A percentile compares a stretch with the other conserved stretches of the same genome.
Evolutionary conservation across 2,888 invertebrate species (phyloP).

Genomic region (Archaeoteleia sp.): DNA sequence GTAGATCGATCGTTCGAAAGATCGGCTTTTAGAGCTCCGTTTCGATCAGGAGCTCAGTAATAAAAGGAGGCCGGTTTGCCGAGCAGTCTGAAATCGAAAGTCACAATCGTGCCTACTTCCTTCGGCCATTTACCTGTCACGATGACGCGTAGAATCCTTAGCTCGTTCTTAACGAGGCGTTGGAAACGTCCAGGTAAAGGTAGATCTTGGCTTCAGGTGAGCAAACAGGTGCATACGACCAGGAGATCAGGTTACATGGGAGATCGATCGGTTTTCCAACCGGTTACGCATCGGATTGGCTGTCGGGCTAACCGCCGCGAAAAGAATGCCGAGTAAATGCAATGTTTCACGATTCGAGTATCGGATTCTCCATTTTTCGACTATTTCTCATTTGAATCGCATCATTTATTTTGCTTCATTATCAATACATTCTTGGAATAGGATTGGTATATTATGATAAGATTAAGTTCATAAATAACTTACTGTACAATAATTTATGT

Average conservation of each 20-base stretch:
- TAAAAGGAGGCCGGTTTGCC: conserved; percentile 29
- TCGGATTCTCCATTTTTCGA: too few relatives aligned
- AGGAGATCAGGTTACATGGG: conserved; percentile 64
- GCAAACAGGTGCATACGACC: conserved; percentile 68
- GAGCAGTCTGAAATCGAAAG: conserved; percentile 21
- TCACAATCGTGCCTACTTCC: conserved; percentile 7
- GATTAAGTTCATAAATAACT: too few relatives aligned
- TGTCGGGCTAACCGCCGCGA: conserved; percentile 30
- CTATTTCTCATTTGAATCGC: too few relatives aligned
- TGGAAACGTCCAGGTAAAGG: conserved; percentile 44
- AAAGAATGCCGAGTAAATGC: neutral
- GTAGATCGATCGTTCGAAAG: conserved; percentile 49
- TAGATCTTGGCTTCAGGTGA: conserved; percentile 66
- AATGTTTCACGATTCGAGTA: too few relatives aligned
- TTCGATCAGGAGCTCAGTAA: conserved; percentile 47
- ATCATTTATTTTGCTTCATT: too few relatives aligned
- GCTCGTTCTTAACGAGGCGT: conserved; percentile 3
- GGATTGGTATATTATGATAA: too few relatives aligned
- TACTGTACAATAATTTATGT: too few relatives aligned
- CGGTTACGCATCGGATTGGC: conserved; percentile 57
- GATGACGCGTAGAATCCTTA: neutral
- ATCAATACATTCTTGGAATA: too few relatives aligned
- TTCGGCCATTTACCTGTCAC: neutral
- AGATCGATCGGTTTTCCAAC: conserved; percentile 55
- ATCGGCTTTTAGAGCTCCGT: conserved; percentile 51